A percentile compares a stretch with the other conserved stretches of the same genome.
Conservation (phyloP, 2,113 vertebrate genomes). For the Xerus inauris region DNA sequence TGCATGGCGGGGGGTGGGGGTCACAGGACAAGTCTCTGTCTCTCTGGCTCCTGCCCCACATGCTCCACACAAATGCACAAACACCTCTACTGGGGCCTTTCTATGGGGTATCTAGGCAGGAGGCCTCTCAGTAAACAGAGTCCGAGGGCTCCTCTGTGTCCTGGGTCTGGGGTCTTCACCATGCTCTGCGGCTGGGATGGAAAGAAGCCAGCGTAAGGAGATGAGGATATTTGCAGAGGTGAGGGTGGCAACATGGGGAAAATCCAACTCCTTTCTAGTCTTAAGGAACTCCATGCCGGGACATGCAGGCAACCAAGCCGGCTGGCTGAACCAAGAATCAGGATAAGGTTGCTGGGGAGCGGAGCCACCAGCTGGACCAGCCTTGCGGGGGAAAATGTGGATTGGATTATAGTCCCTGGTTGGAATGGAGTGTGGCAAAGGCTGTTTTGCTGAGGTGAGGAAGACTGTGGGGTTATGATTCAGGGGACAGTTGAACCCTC, state of each 20-base stretch:
- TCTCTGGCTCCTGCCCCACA: not conserved
- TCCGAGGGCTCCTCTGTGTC: not conserved
- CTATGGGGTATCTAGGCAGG: not conserved
- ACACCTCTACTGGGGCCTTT: not conserved
- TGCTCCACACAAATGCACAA: not conserved
- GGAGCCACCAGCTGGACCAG: not conserved
- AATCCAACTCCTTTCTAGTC: slow-evolving; percentile 5
- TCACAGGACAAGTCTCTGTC: not conserved
- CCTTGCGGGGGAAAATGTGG: not conserved
- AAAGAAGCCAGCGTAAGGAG: not conserved
- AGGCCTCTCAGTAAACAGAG: not conserved
- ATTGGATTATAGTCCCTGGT: not conserved
- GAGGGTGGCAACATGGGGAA: not conserved
- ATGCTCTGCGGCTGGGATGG: not conserved
- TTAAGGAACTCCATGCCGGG: not conserved
- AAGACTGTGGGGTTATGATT: not conserved
- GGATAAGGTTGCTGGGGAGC: not conserved
- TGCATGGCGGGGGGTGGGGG: not conserved
- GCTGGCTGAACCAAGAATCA: not conserved
- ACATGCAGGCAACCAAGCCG: slow-evolving; percentile 38
- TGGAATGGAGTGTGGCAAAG: slow-evolving; percentile 53
- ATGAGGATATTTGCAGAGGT: not conserved
- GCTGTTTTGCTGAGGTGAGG: not conserved
- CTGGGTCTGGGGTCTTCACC: not conserved
- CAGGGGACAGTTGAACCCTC: not conserved